A percentile compares a stretch with the other conserved stretches of the same genome.
Evolutionary conservation across 1,140 invertebrate species (phyloP).

Genomic region (Sitophilus oryzae): DNA sequence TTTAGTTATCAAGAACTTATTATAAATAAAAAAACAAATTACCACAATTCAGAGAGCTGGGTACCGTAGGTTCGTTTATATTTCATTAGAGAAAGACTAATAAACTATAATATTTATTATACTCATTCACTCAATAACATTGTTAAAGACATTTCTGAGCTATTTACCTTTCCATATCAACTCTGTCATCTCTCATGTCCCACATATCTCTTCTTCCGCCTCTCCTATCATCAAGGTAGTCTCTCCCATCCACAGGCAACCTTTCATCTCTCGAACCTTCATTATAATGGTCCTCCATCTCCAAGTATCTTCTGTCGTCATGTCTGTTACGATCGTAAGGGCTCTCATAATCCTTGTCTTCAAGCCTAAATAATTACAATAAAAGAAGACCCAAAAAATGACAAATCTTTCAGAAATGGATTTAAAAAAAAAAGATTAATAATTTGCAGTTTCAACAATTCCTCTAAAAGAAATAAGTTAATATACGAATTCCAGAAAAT

Average conservation of each 20-base stretch:
- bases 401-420: background rate
- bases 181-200: constrained; percentile 36
- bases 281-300: constrained; percentile 38
- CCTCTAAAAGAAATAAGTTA: too few relatives aligned
- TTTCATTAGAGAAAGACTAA: background rate
- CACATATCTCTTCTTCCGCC: constrained; percentile 34
- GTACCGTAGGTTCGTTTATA: too few relatives aligned
- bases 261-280: constrained; percentile 35
- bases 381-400: too few relatives aligned
- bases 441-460: too few relatives aligned
- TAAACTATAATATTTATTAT: background rate
- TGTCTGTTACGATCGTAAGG: constrained; percentile 35
- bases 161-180: constrained; percentile 28
- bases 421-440: background rate
- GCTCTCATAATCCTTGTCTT: constrained; percentile 40
- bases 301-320: constrained; percentile 39
- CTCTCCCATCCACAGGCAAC: constrained; percentile 31
- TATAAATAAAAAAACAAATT: too few relatives aligned
- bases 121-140: background rate
- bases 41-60: too few relatives aligned
- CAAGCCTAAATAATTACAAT: constrained; percentile 20
- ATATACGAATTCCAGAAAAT: too few relatives aligned
- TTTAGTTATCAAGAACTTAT: too few relatives aligned
- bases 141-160: too few relatives aligned
- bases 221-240: constrained; percentile 37